These are phyloP conservation scores for Cetoscarus ocellatus DNA, from an alignment of 2,797 vertebrate species.

Conservation along the genomic window DNA sequence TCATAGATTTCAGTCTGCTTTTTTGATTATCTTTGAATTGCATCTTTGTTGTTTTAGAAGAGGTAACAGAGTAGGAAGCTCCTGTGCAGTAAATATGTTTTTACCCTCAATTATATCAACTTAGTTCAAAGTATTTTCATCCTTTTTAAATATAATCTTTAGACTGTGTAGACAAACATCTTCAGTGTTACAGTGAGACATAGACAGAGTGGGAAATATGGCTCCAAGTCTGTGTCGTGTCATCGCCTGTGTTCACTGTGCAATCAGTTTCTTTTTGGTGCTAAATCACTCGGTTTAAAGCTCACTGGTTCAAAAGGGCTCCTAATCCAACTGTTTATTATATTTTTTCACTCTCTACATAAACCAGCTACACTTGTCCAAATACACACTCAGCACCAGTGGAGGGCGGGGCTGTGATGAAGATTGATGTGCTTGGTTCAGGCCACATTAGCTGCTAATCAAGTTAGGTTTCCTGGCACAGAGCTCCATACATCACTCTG, in stretches of 20 bases:
- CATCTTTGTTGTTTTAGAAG: neutral
- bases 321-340: slow-evolving; percentile 86
- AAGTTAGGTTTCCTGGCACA: slow-evolving; percentile 77
- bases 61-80: neutral
- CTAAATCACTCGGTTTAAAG: slow-evolving; percentile 66
- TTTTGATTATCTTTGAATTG: too few relatives aligned
- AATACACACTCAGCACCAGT: slow-evolving; percentile 78
- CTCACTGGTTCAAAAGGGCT: slow-evolving; percentile 72
- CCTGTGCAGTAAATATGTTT: neutral
- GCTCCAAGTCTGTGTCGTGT: slow-evolving; percentile 30
- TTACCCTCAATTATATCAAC: neutral
- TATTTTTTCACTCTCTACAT: slow-evolving; percentile 85
- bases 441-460: slow-evolving; percentile 82
- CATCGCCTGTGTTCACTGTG: slow-evolving; percentile 58
- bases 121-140: slow-evolving; percentile 20
- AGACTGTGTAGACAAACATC: slow-evolving; percentile 1
- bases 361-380: slow-evolving; percentile 83
- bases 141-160: slow-evolving; percentile 34
- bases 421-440: slow-evolving; percentile 78
- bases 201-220: slow-evolving; percentile 34
- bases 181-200: slow-evolving; percentile 9
- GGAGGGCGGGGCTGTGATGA: slow-evolving; percentile 75
- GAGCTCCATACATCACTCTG: slow-evolving; percentile 64
- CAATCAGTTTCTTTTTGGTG: slow-evolving; percentile 56
- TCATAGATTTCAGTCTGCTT: too few relatives aligned